Evolutionary conservation across 2,797 vertebrate genomes (phyloP).

Genomic region (Nannoperca australis): DNA sequence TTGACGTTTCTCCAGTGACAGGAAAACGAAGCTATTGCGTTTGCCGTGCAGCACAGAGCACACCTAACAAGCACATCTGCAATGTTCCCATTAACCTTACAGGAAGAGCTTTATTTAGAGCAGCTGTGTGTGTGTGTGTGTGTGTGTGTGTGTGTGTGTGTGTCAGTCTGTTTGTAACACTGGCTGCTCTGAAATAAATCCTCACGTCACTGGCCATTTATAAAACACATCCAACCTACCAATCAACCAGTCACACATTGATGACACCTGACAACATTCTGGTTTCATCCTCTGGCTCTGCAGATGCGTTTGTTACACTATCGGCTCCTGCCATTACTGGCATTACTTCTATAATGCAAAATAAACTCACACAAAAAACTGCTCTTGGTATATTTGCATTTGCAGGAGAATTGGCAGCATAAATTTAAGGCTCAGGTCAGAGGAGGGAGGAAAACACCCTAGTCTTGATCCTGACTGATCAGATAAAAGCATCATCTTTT

Average conservation of each 20-base stretch:
- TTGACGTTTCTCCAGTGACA: conserved; percentile 8
- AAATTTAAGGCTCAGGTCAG: conserved; percentile 31
- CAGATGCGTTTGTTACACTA: conserved; percentile 10
- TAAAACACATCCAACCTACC: conserved; percentile 27
- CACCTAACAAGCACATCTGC: conserved; percentile 21
- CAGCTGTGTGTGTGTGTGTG: neutral
- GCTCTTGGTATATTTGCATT: conserved; percentile 20
- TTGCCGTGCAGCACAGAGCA: conserved; percentile 15
- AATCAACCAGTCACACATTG: conserved; percentile 43
- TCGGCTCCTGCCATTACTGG: conserved; percentile 14
- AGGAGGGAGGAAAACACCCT: conserved; percentile 15
- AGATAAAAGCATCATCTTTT: conserved; percentile 43
- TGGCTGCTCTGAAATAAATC: conserved; percentile 18
- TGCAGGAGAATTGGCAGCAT: conserved; percentile 22
- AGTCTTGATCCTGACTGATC: conserved; percentile 33
- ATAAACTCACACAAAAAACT: neutral
- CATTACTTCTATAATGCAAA: conserved; percentile 19
- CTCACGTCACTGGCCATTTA: conserved; percentile 18
- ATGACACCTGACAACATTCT: conserved; percentile 45
- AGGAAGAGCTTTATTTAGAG: conserved; percentile 20
- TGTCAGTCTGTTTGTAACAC: neutral
- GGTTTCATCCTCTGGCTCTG: conserved; percentile 46
- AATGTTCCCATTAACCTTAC: conserved; percentile 16
- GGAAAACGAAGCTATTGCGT: conserved; percentile 29
- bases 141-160: too few species aligned